Evolutionary conservation across 2,797 vertebrate genomes (phyloP).

Genomic region (Propithecus deckenii): DNA sequence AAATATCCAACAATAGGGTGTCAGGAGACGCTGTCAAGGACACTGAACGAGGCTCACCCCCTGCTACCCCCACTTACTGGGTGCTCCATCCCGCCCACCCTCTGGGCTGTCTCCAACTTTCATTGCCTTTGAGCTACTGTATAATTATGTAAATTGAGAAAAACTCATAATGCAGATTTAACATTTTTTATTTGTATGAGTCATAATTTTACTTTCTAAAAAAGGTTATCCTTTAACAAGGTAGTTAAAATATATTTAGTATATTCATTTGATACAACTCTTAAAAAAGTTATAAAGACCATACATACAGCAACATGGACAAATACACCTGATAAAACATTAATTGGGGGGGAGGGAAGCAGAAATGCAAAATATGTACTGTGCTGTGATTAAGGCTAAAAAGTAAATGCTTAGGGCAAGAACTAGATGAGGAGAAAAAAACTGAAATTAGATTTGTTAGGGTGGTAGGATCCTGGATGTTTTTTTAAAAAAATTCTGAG

Average conservation of each 20-base stretch:
- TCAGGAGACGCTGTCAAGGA: neutral
- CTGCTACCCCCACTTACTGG: neutral
- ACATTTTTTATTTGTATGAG: neutral
- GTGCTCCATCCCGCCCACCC: neutral
- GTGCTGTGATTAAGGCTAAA: neutral
- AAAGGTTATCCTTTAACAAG: neutral
- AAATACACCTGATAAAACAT: neutral
- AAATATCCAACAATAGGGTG: neutral
- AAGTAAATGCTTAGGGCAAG: neutral
- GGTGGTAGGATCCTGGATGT: neutral
- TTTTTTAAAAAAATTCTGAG: neutral
- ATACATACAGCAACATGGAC: neutral
- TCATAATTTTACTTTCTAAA: neutral
- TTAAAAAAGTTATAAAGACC: conserved; percentile 31
- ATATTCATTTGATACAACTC: neutral
- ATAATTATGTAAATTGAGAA: neutral
- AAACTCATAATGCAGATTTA: neutral
- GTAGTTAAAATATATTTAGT: neutral
- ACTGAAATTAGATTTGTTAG: neutral
- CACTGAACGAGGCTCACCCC: neutral
- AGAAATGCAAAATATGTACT: neutral
- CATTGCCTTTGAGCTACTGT: neutral
- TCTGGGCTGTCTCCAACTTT: neutral
- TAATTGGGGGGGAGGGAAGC: neutral
- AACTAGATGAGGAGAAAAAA: neutral